Percentiles rank a stretch among this genome's conserved stretches.
phyloP scores from a whole-genome alignment of 2,113 vertebrate species.

The Orientallactaga bullata region DNA sequence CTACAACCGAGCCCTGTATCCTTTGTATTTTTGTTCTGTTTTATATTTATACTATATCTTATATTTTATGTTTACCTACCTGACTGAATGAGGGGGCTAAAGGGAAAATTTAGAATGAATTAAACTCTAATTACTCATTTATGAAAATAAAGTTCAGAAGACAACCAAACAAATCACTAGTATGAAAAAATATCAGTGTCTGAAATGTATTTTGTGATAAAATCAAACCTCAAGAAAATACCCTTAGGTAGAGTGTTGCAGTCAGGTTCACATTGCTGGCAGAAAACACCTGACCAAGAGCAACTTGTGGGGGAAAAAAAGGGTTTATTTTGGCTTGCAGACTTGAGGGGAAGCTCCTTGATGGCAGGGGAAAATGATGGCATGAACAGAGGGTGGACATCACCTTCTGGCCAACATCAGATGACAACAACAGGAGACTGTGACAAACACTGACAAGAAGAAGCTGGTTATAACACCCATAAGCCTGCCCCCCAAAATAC shows the following conservation, averaged over 20 bases:
- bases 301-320: too few relatives aligned
- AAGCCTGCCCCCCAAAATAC: too few relatives aligned
- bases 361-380: too few relatives aligned
- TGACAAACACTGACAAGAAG: too few relatives aligned
- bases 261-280: too few relatives aligned
- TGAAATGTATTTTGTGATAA: slow-evolving; percentile 15
- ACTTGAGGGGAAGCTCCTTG: too few relatives aligned
- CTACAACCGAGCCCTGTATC: background rate
- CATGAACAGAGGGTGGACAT: too few relatives aligned
- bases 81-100: background rate
- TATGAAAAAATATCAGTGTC: slow-evolving; percentile 3
- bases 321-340: too few relatives aligned
- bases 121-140: background rate
- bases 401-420: too few relatives aligned
- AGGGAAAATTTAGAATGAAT: background rate
- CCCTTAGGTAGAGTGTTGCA: background rate
- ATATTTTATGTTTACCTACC: background rate
- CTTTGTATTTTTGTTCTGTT: background rate
- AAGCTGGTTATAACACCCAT: too few relatives aligned
- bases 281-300: too few relatives aligned
- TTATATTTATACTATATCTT: background rate
- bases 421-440: too few relatives aligned
- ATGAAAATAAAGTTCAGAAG: slow-evolving; percentile 15
- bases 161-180: background rate
- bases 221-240: slow-evolving; percentile 16